Conservation (phyloP, 2,888 invertebrate genomes). For the Agrotis clavis region DNA sequence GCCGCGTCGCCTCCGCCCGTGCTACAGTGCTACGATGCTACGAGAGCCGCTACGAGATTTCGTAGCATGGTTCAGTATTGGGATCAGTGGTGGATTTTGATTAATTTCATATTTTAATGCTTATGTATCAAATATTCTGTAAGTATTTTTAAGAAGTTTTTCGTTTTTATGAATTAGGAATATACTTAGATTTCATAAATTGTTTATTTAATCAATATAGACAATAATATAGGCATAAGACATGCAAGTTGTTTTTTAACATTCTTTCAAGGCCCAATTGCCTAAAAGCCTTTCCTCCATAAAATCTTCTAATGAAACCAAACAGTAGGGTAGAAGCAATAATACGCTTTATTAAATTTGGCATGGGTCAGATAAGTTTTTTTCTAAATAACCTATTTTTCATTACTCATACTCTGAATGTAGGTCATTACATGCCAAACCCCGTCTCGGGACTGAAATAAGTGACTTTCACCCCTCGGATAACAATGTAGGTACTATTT, state of each 20-base stretch:
- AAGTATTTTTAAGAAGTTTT: not conserved
- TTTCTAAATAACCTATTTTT: no score
- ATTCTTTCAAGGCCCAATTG: not conserved
- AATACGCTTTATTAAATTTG: no score
- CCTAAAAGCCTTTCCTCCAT: not conserved
- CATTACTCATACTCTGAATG: no score
- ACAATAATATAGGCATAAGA: no score
- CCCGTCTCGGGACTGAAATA: no score
- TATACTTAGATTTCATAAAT: no score
- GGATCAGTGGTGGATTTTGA: slow-evolving; percentile 8
- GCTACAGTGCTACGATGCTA: slow-evolving; percentile 62
- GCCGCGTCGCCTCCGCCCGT: slow-evolving; percentile 68
- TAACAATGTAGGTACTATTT: no score
- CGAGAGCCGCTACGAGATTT: slow-evolving; percentile 57
- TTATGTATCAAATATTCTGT: not conserved
- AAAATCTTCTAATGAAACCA: not conserved
- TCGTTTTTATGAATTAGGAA: not conserved
- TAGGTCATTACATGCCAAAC: no score
- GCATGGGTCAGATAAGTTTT: no score
- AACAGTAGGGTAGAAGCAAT: not conserved
- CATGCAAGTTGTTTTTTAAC: not conserved
- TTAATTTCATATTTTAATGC: not conserved
- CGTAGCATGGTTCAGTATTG: slow-evolving; percentile 26
- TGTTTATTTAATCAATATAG: not conserved
- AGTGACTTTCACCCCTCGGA: no score